phyloP scores from a whole-genome alignment of 2,113 vertebrate species.

The Oncorhynchus kisutch region DNA sequence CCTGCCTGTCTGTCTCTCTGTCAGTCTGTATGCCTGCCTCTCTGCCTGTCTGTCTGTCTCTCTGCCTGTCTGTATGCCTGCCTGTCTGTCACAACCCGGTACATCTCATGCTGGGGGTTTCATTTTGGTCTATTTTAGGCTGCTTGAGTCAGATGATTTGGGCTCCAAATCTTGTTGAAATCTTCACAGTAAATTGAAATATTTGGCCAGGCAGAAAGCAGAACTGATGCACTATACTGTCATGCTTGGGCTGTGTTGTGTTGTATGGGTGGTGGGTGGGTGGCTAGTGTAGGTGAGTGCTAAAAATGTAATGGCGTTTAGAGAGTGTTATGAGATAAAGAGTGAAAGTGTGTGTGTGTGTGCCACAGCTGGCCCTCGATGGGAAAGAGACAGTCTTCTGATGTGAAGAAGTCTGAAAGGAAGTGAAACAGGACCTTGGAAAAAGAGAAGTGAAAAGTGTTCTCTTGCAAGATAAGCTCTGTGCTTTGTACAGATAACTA shows the following conservation, averaged over 20 bases:
- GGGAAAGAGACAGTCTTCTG: slow-evolving; percentile 34
- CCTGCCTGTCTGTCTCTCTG: too few species aligned
- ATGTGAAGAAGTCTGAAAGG: slow-evolving; percentile 41
- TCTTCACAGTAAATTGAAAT: slow-evolving; percentile 2
- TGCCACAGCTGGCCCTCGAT: not conserved
- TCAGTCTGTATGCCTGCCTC: too few species aligned
- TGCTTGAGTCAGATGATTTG: not conserved
- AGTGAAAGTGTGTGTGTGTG: not conserved
- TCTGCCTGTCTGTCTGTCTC: too few species aligned
- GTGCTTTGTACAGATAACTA: slow-evolving; percentile 16
- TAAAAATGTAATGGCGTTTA: not conserved
- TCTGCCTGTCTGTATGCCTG: too few species aligned
- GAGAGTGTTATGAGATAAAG: not conserved
- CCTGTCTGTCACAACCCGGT: not conserved
- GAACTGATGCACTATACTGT: not conserved
- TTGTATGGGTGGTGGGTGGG: not conserved
- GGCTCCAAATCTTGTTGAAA: not conserved
- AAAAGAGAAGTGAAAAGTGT: slow-evolving; percentile 45
- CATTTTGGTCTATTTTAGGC: not conserved
- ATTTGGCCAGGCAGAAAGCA: not conserved
- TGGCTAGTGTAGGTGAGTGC: not conserved
- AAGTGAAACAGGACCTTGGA: slow-evolving; percentile 53
- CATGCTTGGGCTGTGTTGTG: not conserved
- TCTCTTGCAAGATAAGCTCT: slow-evolving; percentile 46
- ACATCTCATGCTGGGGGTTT: not conserved